phyloP scores from a whole-genome alignment of 2,797 vertebrate species.

The Heterohyrax brucei region DNA sequence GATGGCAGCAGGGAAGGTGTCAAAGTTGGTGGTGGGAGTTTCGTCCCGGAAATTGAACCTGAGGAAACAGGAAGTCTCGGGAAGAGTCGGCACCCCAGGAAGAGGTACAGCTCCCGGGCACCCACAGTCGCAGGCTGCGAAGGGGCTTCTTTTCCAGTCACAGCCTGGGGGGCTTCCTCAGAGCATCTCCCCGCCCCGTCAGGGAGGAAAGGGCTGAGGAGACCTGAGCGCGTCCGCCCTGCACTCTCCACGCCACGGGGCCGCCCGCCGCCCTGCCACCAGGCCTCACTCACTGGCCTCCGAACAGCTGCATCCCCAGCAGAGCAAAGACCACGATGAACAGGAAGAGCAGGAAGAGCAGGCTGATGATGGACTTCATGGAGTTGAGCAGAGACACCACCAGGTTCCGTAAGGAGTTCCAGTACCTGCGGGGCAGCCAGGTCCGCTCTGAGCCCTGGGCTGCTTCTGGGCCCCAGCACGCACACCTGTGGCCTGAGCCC shows the following conservation, averaged over 20 bases:
- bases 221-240: fast-evolving
- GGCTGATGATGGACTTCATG: slow-evolving; percentile 99
- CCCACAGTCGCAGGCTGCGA: fast-evolving
- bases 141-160: neutral
- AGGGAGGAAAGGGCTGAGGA: too few relatives aligned
- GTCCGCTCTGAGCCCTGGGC: neutral
- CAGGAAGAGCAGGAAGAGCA: slow-evolving; percentile 98
- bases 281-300: slow-evolving; percentile 94
- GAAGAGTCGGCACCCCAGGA: neutral
- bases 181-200: too few relatives aligned
- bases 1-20: slow-evolving; percentile 98
- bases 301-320: slow-evolving; percentile 99
- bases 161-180: neutral
- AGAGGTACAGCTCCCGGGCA: neutral
- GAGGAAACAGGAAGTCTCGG: slow-evolving; percentile 7
- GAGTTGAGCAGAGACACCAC: slow-evolving; percentile 98
- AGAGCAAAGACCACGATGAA: slow-evolving; percentile 99
- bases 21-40: slow-evolving; percentile 98
- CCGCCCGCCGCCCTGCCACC: neutral
- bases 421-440: slow-evolving; percentile 92
- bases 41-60: slow-evolving; percentile 98
- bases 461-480: fast-evolving
- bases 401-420: slow-evolving; percentile 97
- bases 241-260: fast-evolving
- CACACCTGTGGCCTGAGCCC: neutral